These are phyloP conservation scores for Lanius collurio DNA, from an alignment of 2,113 vertebrate genomes.

Conservation along the genomic window DNA sequence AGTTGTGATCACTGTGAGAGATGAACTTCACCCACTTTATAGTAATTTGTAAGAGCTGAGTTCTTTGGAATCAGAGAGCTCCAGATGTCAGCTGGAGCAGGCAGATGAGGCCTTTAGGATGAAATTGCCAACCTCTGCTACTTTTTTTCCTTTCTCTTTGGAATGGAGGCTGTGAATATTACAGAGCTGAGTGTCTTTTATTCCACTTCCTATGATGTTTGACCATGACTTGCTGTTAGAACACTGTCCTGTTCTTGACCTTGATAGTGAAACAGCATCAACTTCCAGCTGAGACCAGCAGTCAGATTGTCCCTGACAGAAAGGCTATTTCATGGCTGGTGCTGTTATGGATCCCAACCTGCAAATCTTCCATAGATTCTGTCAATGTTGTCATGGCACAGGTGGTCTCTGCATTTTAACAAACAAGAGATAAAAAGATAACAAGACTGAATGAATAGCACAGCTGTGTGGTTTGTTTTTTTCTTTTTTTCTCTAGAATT, in stretches of 20 bases:
- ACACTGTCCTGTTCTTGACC: not conserved
- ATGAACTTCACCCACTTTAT: not conserved
- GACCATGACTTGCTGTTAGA: not conserved
- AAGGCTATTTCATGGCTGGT: not conserved
- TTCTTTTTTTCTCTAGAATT: rapidly evolving
- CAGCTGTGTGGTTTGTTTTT: not conserved
- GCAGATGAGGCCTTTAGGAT: not conserved
- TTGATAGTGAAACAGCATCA: not conserved
- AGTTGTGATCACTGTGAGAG: not conserved
- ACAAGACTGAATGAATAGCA: not conserved
- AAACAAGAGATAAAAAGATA: not conserved
- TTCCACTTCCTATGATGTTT: not conserved
- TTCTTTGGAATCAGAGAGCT: not conserved
- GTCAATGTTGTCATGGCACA: not conserved
- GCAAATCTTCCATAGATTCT: not conserved
- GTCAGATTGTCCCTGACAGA: not conserved
- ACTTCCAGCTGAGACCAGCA: not conserved
- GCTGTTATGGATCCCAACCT: not conserved
- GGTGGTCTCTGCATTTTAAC: not conserved
- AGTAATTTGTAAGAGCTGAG: not conserved
- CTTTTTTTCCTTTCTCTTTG: not conserved
- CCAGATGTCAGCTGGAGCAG: not conserved
- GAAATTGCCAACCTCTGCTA: not conserved
- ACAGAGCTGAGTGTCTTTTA: not conserved
- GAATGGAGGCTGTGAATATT: not conserved